Base-by-base conservation (phyloP, 2,888 invertebrate genomes). In the Lysandra coridon region DNA sequence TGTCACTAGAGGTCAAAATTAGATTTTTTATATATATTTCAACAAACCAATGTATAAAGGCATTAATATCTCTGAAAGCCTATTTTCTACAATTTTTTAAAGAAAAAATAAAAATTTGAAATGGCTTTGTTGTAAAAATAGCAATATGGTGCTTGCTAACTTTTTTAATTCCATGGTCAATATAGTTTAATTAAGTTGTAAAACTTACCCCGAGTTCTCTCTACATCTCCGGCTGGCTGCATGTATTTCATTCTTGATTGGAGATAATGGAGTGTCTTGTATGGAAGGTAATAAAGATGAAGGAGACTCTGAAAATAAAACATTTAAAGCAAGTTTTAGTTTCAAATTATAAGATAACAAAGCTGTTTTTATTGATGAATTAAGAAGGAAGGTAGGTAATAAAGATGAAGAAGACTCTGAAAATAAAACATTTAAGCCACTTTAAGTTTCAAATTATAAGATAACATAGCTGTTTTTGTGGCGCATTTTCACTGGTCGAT, bases 351-450 rank as follows among this genome's bases (percentile, higher is more conserved):
- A 62, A 57, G 17, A 57, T n/a, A 60, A 23, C 7, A 62, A 62
- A 62, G 23, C n/a, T 62, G 3, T 23, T 23, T 23, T 23, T 23
- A 23, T 23, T 23, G 23, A 23, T 23, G 23, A 23, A 23, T 23
- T 23, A 23, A 23, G 0, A 23, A 23, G 23, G 23, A 23, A 23
- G 74, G 95, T 92, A 23, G 95, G 94, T 78, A 96, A 90, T 84
- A 96, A 95, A 80, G 96, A 95, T 1, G 96, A 95, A 78, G 96
- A 96, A 80, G 96, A 96, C 86, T 96, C 96, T 96, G 90, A 7
- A 93, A 49, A 91, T 30, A 60, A 57, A 17, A n/a, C 14, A 79
- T n/a, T 53, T 49, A 76, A 44, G 17, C 4, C 17, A n/a, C 23
- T n/a, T 7, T 74, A 17, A 37, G 73, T 33, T 73, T 12, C 2